Base-by-base conservation (phyloP, 2,888 invertebrate species). In the Nymphalis urticae region DNA sequence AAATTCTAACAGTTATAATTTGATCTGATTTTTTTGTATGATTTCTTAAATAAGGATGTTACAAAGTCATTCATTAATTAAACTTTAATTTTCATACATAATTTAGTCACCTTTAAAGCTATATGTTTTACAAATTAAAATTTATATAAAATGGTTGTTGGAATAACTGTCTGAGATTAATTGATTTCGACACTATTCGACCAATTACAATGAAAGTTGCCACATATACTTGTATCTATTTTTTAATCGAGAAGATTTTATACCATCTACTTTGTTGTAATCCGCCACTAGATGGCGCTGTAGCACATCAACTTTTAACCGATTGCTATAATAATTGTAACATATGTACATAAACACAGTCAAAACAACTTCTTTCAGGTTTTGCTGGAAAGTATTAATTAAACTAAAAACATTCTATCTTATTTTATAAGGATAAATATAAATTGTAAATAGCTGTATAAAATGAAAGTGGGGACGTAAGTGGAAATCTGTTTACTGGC, bases 1-100 rank as follows among this genome's bases (percentile, higher is more conserved):
- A 82, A 82, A 85, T 82, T 82, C 78, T 75, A 75, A 70, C 75
- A 72, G 72, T 73, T 70, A 71, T 71, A 56, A 69, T 71, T 70
- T 68, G 60, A 69, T 67, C 56, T 71, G 24, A n/a, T n/a, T 16
- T 53, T 53, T 24, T 16, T 53, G 68, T 68, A 60, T 69, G 24
- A 24, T 53, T 53, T 16, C 21, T 53, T 21, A 24, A 24, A 53
- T 27, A 24, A 27, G 21, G 53, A 13, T 53, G 53, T 53, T 53
- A 27, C 53, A 16, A 4, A 53, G 21, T 51, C 10, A 21, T 42
- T 13, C 10, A 21, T 4, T n/a, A 17, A 48, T 19, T 51, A 6
- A 21, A 51, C 19, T 21, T 21, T 21, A 51, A 19, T 51, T 21
- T n/a, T 2, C 19, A 51, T 19, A 9, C 36, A 50, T 19, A 1